Evolutionary conservation across 2,888 invertebrate species (phyloP).

Genomic region (Camptogramma bilineatum): DNA sequence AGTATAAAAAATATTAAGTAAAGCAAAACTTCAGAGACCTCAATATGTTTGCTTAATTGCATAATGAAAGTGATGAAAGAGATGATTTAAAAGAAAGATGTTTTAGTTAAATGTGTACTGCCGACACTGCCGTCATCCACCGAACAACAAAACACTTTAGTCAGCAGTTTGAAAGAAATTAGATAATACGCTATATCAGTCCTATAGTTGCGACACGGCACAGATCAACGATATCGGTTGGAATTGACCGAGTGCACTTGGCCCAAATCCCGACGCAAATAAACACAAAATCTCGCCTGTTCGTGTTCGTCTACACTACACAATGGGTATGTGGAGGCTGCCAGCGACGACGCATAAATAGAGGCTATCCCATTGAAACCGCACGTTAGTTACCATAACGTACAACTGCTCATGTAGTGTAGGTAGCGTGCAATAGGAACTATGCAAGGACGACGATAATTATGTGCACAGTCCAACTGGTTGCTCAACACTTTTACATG

Average conservation of each 20-base stretch:
- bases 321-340: slow-evolving; percentile 53
- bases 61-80: too few species aligned
- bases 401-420: slow-evolving; percentile 44
- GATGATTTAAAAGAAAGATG: background rate
- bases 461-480: background rate
- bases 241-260: slow-evolving; percentile 77
- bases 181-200: slow-evolving; percentile 36
- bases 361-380: slow-evolving; percentile 54
- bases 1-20: too few species aligned
- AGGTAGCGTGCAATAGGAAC: slow-evolving; percentile 51
- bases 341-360: slow-evolving; percentile 60
- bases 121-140: slow-evolving; percentile 25
- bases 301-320: slow-evolving; percentile 51
- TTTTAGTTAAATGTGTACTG: background rate
- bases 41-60: too few species aligned
- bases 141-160: slow-evolving; percentile 29
- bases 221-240: slow-evolving; percentile 57
- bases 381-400: slow-evolving; percentile 45
- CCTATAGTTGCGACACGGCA: slow-evolving; percentile 26
- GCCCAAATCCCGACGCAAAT: slow-evolving; percentile 75
- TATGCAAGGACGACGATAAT: slow-evolving; percentile 57
- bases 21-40: too few species aligned
- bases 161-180: slow-evolving; percentile 44
- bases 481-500: background rate
- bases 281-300: slow-evolving; percentile 69